Percentiles rank a stretch among this genome's conserved stretches.
Evolutionary conservation across 2,888 invertebrate species (phyloP).

Genomic region (Lithodes maja): DNA sequence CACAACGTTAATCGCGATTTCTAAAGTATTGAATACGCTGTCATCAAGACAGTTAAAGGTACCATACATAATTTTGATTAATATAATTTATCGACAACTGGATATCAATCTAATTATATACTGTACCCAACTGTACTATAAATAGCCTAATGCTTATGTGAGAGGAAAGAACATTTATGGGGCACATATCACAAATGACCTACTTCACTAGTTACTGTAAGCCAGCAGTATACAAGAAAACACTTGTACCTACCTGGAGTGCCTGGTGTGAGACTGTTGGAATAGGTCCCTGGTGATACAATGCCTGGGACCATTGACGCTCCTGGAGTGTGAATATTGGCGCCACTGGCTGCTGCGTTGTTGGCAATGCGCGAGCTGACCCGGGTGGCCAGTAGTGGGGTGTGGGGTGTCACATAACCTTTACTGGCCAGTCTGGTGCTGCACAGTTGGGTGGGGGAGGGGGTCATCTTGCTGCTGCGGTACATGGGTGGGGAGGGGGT

Average conservation of each 20-base stretch:
- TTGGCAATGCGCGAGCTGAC: conserved; percentile 62
- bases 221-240: too few relatives aligned
- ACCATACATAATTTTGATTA: too few relatives aligned
- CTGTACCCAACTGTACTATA: too few relatives aligned
- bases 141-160: too few relatives aligned
- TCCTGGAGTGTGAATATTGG: conserved; percentile 23
- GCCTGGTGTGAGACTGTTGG: conserved; percentile 41
- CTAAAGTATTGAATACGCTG: too few relatives aligned
- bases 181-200: too few relatives aligned
- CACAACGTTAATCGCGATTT: too few relatives aligned
- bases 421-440: conserved; percentile 35
- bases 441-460: conserved; percentile 40
- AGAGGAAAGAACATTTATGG: too few relatives aligned
- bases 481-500: conserved; percentile 45
- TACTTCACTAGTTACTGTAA: too few relatives aligned
- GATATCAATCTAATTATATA: too few relatives aligned
- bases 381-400: conserved; percentile 38
- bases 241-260: conserved; percentile 30
- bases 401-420: conserved; percentile 24
- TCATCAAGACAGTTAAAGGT: too few relatives aligned
- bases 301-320: conserved; percentile 14
- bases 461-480: conserved; percentile 32
- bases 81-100: too few relatives aligned
- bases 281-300: conserved; percentile 30
- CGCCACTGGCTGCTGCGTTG: conserved; percentile 50